phyloP scores from a whole-genome alignment of 2,888 invertebrate species.

The Eristalinus sepulchralis region DNA sequence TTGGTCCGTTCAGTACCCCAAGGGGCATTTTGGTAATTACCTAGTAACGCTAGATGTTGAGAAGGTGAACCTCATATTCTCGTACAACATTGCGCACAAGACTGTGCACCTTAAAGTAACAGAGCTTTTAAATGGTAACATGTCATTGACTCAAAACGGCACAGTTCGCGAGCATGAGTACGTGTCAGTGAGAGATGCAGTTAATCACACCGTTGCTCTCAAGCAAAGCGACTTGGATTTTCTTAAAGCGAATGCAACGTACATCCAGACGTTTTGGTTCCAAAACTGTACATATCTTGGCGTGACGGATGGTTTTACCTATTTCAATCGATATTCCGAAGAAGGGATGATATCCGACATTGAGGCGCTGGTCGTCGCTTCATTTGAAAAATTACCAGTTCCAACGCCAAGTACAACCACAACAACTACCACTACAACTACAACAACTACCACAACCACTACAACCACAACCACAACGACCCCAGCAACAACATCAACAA shows the following conservation, averaged over 20 bases:
- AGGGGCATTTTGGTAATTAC: conserved; percentile 84
- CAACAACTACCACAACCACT: conserved; percentile 81
- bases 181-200: conserved; percentile 84
- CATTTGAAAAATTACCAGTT: conserved; percentile 84
- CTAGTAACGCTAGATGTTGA: conserved; percentile 83
- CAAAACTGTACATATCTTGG: conserved; percentile 88
- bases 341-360: conserved; percentile 84
- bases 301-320: conserved; percentile 83
- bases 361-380: conserved; percentile 87
- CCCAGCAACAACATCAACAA: conserved; percentile 81
- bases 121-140: conserved; percentile 86
- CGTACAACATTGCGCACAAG: conserved; percentile 80
- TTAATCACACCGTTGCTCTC: conserved; percentile 84
- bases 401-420: conserved; percentile 78
- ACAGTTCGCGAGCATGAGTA: conserved; percentile 82
- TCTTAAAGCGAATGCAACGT: conserved; percentile 82
- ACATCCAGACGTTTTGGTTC: conserved; percentile 88
- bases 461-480: conserved; percentile 80
- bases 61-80: conserved; percentile 72
- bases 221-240: conserved; percentile 84
- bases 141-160: conserved; percentile 85
- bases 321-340: conserved; percentile 85
- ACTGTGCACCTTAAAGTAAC: conserved; percentile 81
- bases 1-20: conserved; percentile 85
- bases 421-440: conserved; percentile 82